Conservation (phyloP, 2,113 vertebrate species). For the Sylvietta virens region DNA sequence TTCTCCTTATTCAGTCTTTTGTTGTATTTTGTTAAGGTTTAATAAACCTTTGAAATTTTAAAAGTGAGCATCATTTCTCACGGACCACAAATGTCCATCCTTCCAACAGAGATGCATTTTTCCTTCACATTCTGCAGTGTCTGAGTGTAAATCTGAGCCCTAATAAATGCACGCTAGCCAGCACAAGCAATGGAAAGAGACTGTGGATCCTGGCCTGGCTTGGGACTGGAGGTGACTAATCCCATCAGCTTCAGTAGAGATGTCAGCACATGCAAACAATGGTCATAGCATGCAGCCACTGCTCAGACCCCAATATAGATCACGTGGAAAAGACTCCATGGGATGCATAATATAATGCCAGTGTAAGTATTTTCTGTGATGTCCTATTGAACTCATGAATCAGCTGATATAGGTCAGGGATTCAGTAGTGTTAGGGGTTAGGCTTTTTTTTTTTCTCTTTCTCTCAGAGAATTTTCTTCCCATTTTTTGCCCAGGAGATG, state of each 20-base stretch:
- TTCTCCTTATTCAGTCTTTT: no score
- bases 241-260: neutral
- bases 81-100: neutral
- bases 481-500: neutral
- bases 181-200: neutral
- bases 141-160: neutral
- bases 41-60: no score
- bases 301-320: neutral
- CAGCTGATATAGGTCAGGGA: neutral
- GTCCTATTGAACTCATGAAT: neutral
- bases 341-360: neutral
- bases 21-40: no score
- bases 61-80: no score
- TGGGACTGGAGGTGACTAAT: neutral
- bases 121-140: neutral
- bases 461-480: neutral
- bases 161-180: neutral
- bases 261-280: neutral
- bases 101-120: neutral
- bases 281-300: accelerated
- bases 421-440: neutral
- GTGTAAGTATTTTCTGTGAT: neutral
- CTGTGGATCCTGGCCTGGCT: neutral
- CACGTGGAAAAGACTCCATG: neutral
- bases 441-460: neutral